phyloP scores from a whole-genome alignment of 2,797 vertebrate genomes.

The Geotrypetes seraphini region DNA sequence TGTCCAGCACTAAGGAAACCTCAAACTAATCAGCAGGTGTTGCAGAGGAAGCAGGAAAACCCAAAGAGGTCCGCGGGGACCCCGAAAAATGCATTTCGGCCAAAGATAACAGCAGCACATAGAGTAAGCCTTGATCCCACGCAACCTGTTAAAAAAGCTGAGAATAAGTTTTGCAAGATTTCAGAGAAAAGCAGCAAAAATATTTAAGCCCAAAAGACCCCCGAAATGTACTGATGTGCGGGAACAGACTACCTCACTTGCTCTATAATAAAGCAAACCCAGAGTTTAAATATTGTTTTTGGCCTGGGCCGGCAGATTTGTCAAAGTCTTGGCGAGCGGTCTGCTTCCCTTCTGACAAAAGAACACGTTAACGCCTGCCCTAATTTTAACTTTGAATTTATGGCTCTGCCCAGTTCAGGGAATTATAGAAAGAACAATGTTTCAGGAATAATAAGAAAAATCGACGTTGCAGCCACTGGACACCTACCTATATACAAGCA shows the following conservation, averaged over 20 bases:
- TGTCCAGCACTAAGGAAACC: background rate
- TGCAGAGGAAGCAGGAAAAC: background rate
- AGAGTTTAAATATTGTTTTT: conserved; percentile 44
- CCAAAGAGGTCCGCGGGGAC: background rate
- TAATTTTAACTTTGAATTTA: conserved; percentile 46
- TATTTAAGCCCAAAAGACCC: conserved; percentile 5
- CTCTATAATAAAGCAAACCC: conserved; percentile 35
- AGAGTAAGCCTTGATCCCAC: background rate
- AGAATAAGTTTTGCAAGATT: background rate
- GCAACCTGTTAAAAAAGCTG: background rate
- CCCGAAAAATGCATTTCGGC: background rate
- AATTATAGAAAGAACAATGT: too few species aligned
- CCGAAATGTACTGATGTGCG: conserved; percentile 20
- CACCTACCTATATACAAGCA: conserved; percentile 2
- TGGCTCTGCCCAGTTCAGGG: conserved; percentile 32
- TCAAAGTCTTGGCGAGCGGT: conserved; percentile 34
- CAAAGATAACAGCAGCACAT: background rate
- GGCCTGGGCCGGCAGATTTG: conserved; percentile 39
- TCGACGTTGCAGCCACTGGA: conserved; percentile 11
- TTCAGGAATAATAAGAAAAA: too few species aligned
- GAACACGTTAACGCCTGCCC: conserved; percentile 33
- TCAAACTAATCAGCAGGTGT: background rate
- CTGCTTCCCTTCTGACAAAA: conserved; percentile 38
- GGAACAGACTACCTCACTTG: conserved; percentile 19
- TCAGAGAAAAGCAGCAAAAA: too few species aligned